Base-by-base conservation (phyloP, 2,888 invertebrate genomes). In the Coecobrya sp. region DNA sequence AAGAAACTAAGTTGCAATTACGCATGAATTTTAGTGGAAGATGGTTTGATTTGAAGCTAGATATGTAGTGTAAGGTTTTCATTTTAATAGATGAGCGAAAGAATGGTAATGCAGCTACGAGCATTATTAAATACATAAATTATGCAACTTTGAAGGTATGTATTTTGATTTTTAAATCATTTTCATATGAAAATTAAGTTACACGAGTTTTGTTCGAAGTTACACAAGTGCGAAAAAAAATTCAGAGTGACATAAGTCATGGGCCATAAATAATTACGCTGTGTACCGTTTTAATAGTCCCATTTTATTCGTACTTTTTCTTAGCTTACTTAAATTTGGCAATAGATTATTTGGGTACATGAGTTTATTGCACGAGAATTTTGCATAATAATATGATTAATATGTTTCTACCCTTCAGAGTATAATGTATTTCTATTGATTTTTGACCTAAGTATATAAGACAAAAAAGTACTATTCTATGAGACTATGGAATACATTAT, bases 331-430 rank as follows among this genome's bases (percentile, higher is more conserved):
- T 36, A 16, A 70, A 22, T 73, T 73, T 73, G 73, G 73, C 73
- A 73, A 73, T 73, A 45, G 4, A 22, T 73, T 55, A 65, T 25
- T 27, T 65, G 36, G n/a, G 68, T 45, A 16, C 59, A 73, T n/a
- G 42, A 22, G 73, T 73, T 73, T 73, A 70, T 73, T 73, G 73
- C 73, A 73, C 73, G 45, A 73, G n/a, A 45, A 73, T 22, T 73
- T 45, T 22, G 22, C 42, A 27, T 45, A 42, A 42, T 19, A 62
- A 19, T 16, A n/a, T n/a, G 19, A 19, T 1, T 3, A 55, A 1
- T 36, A 36, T 27, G 65, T 65, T 65, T 27, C 65, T 36, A 70
- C 16, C n/a, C 30, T 16, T 70, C 1, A 30, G 0, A 30, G 7
- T 7, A n/a, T 68, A 27, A 30, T 30, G 3, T 68, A 36, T 36